Base-by-base conservation (phyloP, 2,888 invertebrate genomes). In the Drosophila neotestacea region DNA sequence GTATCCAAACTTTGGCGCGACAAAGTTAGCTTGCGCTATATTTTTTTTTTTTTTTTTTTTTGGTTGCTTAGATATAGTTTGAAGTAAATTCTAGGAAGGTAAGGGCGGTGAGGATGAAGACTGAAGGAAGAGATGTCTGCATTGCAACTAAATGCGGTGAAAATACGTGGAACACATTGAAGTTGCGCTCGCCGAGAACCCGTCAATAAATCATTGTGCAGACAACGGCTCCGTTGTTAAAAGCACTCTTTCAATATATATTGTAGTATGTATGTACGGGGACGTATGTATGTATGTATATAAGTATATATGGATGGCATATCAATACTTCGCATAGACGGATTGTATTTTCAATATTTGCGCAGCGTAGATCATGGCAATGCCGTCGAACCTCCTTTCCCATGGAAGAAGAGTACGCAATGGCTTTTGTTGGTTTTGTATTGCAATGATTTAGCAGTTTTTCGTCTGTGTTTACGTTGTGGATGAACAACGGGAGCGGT, bases 401-500 rank as follows among this genome's bases (percentile, higher is more conserved):
- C 50, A 36, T 22, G 22, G 50, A 27, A 50, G 61, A 44, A 58
- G 60, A 62, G 72, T 58, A 70, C 46, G 70, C 77, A 64, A 69
- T 60, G 77, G 75, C 82, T 82, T 87, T 87, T 87, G 88, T 82
- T 85, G 84, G 86, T 84, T 88, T 86, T 88, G 84, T 85, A 80
- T 85, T 85, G 86, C 85, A 86, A 86, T 88, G 86, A 86, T 87
- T 88, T 86, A 85, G 86, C 86, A 88, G 85, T 85, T 88, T 86
- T 88, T 88, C 79, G 85, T 87, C 89, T 88, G 87, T 87, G 85
- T 87, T 87, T 84, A 87, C 89, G 85, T 75, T 81, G 85, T 82
- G 86, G 89, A 82, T 87, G 82, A 88, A 76, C 73, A 58, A 64
- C 73, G 61, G 47, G 47, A 46, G 58, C 67, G 30, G 5, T n/a